Evolutionary conservation across 2,797 vertebrate genomes (phyloP).

Genomic region (Hydrophis major): DNA sequence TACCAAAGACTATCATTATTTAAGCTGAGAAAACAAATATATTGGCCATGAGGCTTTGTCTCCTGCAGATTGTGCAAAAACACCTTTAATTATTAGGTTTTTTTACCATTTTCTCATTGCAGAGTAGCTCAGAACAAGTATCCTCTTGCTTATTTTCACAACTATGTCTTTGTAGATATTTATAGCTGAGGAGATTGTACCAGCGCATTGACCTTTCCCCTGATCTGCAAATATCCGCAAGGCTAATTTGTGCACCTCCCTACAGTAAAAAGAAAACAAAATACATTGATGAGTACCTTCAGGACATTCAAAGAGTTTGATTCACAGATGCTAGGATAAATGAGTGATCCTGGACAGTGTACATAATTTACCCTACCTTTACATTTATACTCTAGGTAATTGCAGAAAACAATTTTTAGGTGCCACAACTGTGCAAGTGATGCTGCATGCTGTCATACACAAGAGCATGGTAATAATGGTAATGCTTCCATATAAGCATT

Average conservation of each 20-base stretch:
- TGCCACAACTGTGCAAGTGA: neutral
- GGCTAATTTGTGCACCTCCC: slow-evolving; percentile 94
- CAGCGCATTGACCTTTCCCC: slow-evolving; percentile 85
- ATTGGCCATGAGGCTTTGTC: neutral
- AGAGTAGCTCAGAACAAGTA: slow-evolving; percentile 47
- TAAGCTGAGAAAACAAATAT: neutral
- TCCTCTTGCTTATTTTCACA: slow-evolving; percentile 68
- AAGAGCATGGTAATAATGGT: neutral
- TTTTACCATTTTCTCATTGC: slow-evolving; percentile 68
- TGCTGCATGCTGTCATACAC: neutral
- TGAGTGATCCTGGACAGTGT: neutral
- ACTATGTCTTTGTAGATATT: slow-evolving; percentile 78
- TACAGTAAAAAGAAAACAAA: slow-evolving; percentile 53
- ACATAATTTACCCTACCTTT: slow-evolving; percentile 6
- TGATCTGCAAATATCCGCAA: slow-evolving; percentile 84
- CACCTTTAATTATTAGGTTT: slow-evolving; percentile 4
- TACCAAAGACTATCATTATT: neutral
- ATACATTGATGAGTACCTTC: neutral
- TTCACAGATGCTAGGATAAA: neutral
- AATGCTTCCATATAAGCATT: neutral
- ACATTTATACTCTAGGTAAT: neutral
- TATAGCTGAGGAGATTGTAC: slow-evolving; percentile 91
- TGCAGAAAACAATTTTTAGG: neutral
- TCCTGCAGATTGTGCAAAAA: slow-evolving; percentile 11
- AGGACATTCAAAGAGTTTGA: neutral